Percentiles rank a stretch among this genome's conserved stretches.
These are phyloP conservation scores for Chaetops frenatus DNA, from an alignment of 2,113 vertebrate genomes.

Conservation along the genomic window DNA sequence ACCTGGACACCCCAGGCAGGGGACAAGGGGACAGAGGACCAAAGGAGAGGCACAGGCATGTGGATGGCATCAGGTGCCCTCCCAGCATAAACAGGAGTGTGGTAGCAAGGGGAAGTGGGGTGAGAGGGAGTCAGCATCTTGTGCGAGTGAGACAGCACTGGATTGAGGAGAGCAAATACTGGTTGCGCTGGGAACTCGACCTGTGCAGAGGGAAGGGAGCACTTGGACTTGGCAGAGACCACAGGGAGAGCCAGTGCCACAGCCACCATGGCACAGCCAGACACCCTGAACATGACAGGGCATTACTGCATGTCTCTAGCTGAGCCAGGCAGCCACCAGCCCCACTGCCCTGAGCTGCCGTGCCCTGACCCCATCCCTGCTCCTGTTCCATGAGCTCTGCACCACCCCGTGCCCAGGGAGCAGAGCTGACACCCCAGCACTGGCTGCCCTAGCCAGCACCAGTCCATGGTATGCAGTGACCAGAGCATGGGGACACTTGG, in stretches of 20 bases:
- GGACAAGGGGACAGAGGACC: accelerated
- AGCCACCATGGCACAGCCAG: accelerated
- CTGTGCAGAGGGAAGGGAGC: background rate
- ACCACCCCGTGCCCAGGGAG: background rate
- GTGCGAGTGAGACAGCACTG: background rate
- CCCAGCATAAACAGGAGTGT: accelerated
- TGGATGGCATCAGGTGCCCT: background rate
- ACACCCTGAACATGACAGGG: background rate
- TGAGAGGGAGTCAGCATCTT: background rate
- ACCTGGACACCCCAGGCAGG: background rate
- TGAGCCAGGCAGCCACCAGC: background rate
- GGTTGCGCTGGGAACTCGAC: accelerated
- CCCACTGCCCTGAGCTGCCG: background rate
- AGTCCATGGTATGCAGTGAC: background rate
- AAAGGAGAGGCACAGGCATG: background rate
- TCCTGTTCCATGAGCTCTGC: background rate
- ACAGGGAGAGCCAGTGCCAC: background rate
- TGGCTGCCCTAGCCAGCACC: background rate
- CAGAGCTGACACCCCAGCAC: background rate
- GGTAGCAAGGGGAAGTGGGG: background rate
- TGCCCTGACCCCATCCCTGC: background rate
- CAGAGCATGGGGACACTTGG: accelerated
- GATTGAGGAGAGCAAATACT: background rate
- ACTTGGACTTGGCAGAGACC: background rate
- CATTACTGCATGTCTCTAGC: accelerated